phyloP scores from a whole-genome alignment of 1,140 invertebrate genomes.

The Drosophila pachea region DNA sequence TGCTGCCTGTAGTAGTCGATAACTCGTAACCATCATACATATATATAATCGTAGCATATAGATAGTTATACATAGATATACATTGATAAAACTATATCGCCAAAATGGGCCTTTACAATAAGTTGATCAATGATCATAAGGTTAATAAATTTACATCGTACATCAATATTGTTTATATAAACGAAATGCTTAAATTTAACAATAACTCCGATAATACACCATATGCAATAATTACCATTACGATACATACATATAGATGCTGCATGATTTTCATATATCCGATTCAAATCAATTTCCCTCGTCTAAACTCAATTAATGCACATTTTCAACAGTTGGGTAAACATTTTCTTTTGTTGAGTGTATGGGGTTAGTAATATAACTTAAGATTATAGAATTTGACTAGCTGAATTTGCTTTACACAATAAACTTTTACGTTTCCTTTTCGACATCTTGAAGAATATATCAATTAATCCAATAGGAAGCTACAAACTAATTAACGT shows the following conservation, averaged over 20 bases:
- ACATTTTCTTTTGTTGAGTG: constrained; percentile 51
- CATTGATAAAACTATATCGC: constrained; percentile 57
- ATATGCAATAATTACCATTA: constrained; percentile 14
- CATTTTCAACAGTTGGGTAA: constrained; percentile 28
- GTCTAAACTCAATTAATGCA: constrained; percentile 16
- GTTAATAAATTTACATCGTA: constrained; percentile 34
- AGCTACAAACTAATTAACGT: constrained; percentile 74
- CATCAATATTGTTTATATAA: constrained; percentile 19
- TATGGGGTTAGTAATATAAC: constrained; percentile 69
- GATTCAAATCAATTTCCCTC: constrained; percentile 19
- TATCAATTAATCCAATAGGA: constrained; percentile 48
- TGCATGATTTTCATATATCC: constrained; percentile 22
- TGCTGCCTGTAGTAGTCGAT: constrained; percentile 19
- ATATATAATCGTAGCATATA: constrained; percentile 39
- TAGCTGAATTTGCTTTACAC: constrained; percentile 78
- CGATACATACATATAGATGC: constrained; percentile 6
- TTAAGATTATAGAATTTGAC: constrained; percentile 76
- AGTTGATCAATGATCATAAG: constrained; percentile 62
- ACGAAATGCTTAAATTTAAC: constrained; percentile 26
- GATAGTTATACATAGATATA: constrained; percentile 58
- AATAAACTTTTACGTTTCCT: constrained; percentile 54
- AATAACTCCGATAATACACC: constrained; percentile 31
- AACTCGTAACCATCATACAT: constrained; percentile 42
- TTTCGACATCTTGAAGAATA: constrained; percentile 31
- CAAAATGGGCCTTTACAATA: constrained; percentile 51